phyloP scores from a whole-genome alignment of 2,888 invertebrate genomes.

The Conchocele bisecta region DNA sequence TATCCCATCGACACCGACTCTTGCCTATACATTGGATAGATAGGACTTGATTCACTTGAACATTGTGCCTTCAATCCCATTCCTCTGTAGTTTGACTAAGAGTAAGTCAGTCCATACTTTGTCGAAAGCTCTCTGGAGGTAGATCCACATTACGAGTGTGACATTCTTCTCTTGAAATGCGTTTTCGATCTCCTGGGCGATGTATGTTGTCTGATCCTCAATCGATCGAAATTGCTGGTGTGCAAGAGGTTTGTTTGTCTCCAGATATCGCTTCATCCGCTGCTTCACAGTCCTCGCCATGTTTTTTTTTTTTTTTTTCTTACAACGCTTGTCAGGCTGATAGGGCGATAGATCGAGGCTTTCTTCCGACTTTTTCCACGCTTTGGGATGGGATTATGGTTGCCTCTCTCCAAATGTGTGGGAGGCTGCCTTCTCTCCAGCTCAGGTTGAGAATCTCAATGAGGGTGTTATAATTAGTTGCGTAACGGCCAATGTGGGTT shows the following conservation, averaged over 20 bases:
- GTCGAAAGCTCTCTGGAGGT: constrained; percentile 34
- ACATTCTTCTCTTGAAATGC: no score
- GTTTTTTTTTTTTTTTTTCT: no score
- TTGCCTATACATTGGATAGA: not conserved
- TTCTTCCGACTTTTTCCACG: constrained; percentile 25
- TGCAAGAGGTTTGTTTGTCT: constrained; percentile 37
- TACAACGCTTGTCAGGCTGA: no score
- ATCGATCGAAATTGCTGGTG: constrained; percentile 34
- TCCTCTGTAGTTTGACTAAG: constrained; percentile 21
- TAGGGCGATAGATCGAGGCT: constrained; percentile 9
- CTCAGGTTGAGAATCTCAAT: constrained; percentile 7
- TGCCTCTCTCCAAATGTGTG: no score
- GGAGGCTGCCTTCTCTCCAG: constrained; percentile 25
- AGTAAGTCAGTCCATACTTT: constrained; percentile 43
- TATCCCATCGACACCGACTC: not conserved
- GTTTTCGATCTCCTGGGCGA: constrained; percentile 27
- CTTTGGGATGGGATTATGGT: constrained; percentile 42
- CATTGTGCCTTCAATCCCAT: not conserved
- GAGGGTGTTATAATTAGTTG: not conserved
- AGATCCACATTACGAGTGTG: constrained; percentile 17
- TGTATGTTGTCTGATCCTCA: constrained; percentile 34
- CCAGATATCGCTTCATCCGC: constrained; percentile 29
- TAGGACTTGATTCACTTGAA: constrained; percentile 6
- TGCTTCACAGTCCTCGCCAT: no score
- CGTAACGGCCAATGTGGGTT: not conserved